Evolutionary conservation across 2,888 invertebrate species (phyloP).

Genomic region (Monopis laevigella): DNA sequence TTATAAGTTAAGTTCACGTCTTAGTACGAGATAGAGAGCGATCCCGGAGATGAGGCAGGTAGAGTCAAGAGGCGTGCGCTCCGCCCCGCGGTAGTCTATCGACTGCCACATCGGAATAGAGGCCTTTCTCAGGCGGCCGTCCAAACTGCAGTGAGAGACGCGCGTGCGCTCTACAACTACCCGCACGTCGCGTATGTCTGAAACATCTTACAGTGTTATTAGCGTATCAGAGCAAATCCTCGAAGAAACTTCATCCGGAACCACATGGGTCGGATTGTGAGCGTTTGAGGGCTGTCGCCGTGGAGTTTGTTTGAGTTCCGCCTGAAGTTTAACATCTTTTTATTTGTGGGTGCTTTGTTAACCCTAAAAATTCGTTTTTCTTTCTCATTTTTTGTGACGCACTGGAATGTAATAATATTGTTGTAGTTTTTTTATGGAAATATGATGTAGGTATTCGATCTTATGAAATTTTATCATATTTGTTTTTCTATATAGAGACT

Average conservation of each 20-base stretch:
- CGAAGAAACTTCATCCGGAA: slow-evolving; percentile 14
- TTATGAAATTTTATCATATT: too few species aligned
- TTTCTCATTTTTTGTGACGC: neutral
- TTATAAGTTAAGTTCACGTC: too few species aligned
- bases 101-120: slow-evolving; percentile 40
- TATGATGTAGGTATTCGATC: too few species aligned
- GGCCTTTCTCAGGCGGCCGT: slow-evolving; percentile 36
- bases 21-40: too few species aligned
- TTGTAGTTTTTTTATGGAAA: too few species aligned
- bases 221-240: slow-evolving; percentile 15
- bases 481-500: too few species aligned
- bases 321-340: slow-evolving; percentile 10
- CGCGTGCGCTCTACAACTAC: slow-evolving; percentile 54
- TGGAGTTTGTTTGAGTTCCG: slow-evolving; percentile 12
- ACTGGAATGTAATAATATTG: too few species aligned
- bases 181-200: slow-evolving; percentile 24
- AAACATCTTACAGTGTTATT: slow-evolving; percentile 27
- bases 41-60: too few species aligned
- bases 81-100: slow-evolving; percentile 34
- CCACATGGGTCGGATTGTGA: slow-evolving; percentile 15
- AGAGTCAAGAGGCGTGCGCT: slow-evolving; percentile 24
- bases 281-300: slow-evolving; percentile 11
- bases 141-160: slow-evolving; percentile 45
- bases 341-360: neutral
- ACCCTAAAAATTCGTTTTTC: neutral